These are phyloP conservation scores for Drosophila busckii DNA, from an alignment of 1,140 invertebrate species.

Conservation along the genomic window DNA sequence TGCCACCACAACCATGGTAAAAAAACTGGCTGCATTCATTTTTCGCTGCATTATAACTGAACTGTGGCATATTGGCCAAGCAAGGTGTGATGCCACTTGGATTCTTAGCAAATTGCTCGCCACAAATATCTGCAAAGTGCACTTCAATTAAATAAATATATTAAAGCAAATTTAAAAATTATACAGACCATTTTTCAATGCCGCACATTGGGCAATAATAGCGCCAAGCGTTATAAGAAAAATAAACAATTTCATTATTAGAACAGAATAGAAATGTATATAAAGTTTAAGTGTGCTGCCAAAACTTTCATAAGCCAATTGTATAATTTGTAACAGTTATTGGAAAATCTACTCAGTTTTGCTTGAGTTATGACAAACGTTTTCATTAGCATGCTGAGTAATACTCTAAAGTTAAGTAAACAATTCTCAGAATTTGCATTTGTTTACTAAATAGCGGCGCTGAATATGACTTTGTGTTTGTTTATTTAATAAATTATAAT, in stretches of 20 bases:
- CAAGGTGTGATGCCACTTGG: slow-evolving; percentile 31
- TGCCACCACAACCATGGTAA: slow-evolving; percentile 91
- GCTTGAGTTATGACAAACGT: too few species aligned
- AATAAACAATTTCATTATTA: slow-evolving; percentile 39
- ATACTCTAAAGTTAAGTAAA: too few species aligned
- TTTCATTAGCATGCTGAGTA: too few species aligned
- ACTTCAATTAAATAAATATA: not conserved
- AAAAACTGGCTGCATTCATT: slow-evolving; percentile 87
- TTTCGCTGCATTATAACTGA: slow-evolving; percentile 83
- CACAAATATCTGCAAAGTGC: slow-evolving; percentile 25
- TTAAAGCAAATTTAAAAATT: not conserved
- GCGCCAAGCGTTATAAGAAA: slow-evolving; percentile 15
- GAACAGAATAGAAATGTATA: too few species aligned
- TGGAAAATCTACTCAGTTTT: too few species aligned
- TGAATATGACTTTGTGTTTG: too few species aligned
- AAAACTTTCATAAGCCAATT: too few species aligned
- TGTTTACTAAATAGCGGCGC: too few species aligned
- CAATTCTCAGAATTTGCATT: too few species aligned
- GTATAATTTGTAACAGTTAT: too few species aligned
- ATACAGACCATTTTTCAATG: slow-evolving; percentile 36
- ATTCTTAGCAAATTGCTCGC: slow-evolving; percentile 19
- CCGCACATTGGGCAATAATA: slow-evolving; percentile 6
- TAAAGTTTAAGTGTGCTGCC: too few species aligned
- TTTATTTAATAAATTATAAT: too few species aligned
- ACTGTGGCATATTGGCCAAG: slow-evolving; percentile 40